Evolutionary conservation across 2,113 vertebrate genomes (phyloP), one percentile per base, ranked within the genome.

Genomic region (Ceyx margarethae): DNA sequence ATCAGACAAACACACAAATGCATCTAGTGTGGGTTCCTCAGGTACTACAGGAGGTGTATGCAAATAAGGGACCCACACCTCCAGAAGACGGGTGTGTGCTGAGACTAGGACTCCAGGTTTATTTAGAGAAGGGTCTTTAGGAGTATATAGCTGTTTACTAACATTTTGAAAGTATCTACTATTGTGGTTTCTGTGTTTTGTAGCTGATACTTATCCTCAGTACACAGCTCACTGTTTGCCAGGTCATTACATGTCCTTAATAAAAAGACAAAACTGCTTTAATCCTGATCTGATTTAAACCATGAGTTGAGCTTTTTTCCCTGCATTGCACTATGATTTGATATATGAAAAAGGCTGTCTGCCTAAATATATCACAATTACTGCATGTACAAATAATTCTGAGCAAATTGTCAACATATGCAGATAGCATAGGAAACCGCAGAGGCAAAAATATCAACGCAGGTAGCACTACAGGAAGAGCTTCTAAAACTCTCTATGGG

Each of bases 1-100:
- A 61, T n/a, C 61, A 33, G 11, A 51, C 18, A 16, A 26, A 35
- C 2, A 0, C 0, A 1, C 26, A 51, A 51, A 40, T 56, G 7
- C 9, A n/a, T 9, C 46, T 35, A 29, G 48, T 2, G 2, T 22
- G 56, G 29, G 10, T 48, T 62, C 31, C 4, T 2, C 8, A 11
- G n/a, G 22, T 31, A 22, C 20, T 45, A 15, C 42, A 31, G 42
- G 69, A 57, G 21, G 4, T 13, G 10, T 33, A 50, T 33, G n/a
- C 4, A 4, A 73, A 69, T 0, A 33, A 35, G 17, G 14, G 6
- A 53, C 23, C 11, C 31, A 35, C 8, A 3, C 6, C 15, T 9
- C 33, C 26, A 28, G 13, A 31, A 57, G 20, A 69, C 20, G 2
- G 37, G 2, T 16, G 5, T 6, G 15, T 13, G 21, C 45, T 15